These are phyloP conservation scores for Ciconia nigra DNA, from an alignment of 2,797 vertebrate species.

Conservation along the genomic window DNA sequence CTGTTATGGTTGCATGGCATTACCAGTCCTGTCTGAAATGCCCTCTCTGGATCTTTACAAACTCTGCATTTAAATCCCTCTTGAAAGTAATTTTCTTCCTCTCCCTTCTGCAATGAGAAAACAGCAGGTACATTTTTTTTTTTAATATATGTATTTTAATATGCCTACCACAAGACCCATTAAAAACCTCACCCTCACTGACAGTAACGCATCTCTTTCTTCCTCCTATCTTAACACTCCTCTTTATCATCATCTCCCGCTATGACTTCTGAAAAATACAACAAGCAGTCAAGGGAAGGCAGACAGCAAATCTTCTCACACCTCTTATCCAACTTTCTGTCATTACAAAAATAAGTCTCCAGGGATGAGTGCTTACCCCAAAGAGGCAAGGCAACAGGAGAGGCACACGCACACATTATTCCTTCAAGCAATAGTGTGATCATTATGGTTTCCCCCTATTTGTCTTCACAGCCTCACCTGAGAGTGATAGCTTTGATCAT, in stretches of 20 bases:
- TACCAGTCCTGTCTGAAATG: neutral
- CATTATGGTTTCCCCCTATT: neutral
- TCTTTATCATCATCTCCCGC: neutral
- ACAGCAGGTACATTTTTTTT: neutral
- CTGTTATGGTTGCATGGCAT: neutral
- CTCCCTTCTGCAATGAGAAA: neutral
- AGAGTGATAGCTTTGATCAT: neutral
- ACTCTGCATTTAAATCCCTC: neutral
- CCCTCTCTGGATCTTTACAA: neutral
- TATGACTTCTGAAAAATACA: neutral
- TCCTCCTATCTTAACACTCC: neutral
- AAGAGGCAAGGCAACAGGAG: neutral
- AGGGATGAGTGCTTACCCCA: neutral
- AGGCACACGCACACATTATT: fast-evolving
- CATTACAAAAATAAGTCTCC: neutral
- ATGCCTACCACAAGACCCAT: neutral
- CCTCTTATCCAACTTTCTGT: neutral
- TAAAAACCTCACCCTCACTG: neutral
- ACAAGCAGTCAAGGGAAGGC: neutral
- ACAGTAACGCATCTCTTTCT: neutral
- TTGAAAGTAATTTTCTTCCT: neutral
- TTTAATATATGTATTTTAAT: neutral
- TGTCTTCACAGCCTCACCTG: neutral
- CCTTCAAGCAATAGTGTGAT: neutral
- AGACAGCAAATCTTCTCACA: neutral